Evolutionary conservation across 1,140 invertebrate species (phyloP), one percentile per base, ranked within the genome.

Genomic region (Delia radicum): DNA sequence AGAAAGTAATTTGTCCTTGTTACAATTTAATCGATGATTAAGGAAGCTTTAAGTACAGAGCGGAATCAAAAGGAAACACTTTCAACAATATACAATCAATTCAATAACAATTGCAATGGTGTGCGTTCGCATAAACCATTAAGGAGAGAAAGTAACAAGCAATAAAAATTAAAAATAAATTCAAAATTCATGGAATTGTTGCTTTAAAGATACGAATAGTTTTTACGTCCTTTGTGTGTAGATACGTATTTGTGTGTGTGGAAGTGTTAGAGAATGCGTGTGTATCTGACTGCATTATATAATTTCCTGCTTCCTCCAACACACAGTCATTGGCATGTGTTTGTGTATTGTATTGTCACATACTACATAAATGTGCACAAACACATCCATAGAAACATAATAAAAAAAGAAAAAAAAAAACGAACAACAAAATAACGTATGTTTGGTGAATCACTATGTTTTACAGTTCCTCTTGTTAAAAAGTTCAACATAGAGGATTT

Each of bases 1-100:
- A 69, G 31, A 69, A 69, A 33, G 65, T 69, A 69, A 69, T 69
- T 69, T 69, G 65, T 69, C 65, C 65, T 69, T 69, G 65, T 69
- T 69, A 21, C 65, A 33, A 37, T 69, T 69, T 21, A 69, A 69
- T 69, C 65, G 65, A 69, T 69, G 65, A n/a, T 69, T 69, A 37
- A 69, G 37, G 65, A 24, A 21, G 48, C 10, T 21, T 55, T 0
- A 27, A 15, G 26, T 37, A 62, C 10, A 37, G 15, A 61, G 28
- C 31, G 6, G 21, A 21, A 27, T 10, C 8, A 21, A 74, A 18
- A 26, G 13, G 42, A 27, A 55, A 55, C 18, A 55, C 18, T 55
- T 18, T 55, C 48, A 7, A 55, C 24, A 8, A 55, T 18, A 55
- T n/a, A 55, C 48, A 55, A 55, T 55, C 48, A 55, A 21, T 55